These are phyloP conservation scores for Sceliomorpha sp. DNA, from an alignment of 2,888 invertebrate genomes.

Conservation along the genomic window DNA sequence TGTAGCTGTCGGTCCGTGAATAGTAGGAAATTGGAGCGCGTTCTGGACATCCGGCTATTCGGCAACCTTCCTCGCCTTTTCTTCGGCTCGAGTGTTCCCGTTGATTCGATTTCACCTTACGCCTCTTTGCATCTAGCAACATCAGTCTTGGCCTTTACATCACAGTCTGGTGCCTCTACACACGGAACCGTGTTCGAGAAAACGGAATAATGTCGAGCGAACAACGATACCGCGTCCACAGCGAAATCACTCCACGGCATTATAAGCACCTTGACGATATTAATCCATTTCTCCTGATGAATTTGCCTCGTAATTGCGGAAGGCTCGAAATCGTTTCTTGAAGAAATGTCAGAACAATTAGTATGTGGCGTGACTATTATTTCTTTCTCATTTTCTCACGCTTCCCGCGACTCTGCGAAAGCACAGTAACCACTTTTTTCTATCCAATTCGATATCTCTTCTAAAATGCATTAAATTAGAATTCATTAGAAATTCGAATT, in stretches of 20 bases:
- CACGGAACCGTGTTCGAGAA: neutral
- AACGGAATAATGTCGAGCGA: conserved; percentile 1
- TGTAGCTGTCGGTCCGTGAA: conserved; percentile 57
- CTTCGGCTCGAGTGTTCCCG: conserved; percentile 7
- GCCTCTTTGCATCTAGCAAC: conserved; percentile 10
- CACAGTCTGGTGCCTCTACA: neutral
- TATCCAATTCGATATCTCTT: no score
- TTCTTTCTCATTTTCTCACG: no score
- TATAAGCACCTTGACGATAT: no score
- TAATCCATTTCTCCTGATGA: no score
- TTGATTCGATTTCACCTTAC: conserved; percentile 16
- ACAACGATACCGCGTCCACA: neutral
- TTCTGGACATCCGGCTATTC: conserved; percentile 56
- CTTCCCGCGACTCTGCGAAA: no score
- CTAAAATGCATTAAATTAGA: no score
- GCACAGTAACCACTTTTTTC: no score
- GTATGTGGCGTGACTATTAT: no score
- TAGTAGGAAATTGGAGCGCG: conserved; percentile 64
- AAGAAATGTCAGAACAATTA: no score
- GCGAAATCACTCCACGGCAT: neutral
- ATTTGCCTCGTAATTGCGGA: no score
- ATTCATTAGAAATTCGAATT: no score
- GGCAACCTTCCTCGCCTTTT: conserved; percentile 31
- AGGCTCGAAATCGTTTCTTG: no score
- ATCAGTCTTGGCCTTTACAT: conserved; percentile 10